phyloP scores from a whole-genome alignment of 2,888 invertebrate genomes.

The Neoaliturus tenellus region DNA sequence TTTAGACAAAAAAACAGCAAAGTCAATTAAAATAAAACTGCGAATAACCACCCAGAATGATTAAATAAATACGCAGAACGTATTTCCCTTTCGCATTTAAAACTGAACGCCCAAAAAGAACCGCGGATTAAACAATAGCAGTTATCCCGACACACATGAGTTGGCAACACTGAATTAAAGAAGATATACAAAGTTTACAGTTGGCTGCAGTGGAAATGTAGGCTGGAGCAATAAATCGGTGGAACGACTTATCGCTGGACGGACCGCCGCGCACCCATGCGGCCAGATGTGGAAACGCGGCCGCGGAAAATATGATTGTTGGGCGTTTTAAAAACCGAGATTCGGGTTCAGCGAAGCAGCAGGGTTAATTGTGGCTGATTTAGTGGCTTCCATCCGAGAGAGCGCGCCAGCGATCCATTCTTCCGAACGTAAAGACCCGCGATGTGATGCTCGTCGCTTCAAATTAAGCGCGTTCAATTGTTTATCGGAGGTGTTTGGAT shows the following conservation, averaged over 20 bases:
- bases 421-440: constrained; percentile 43
- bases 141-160: constrained; percentile 50
- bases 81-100: neutral
- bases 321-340: constrained; percentile 50
- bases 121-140: constrained; percentile 39
- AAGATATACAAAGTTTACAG: constrained; percentile 46
- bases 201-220: constrained; percentile 45
- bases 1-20: too few relatives aligned
- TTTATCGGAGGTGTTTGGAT: constrained; percentile 53
- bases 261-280: constrained; percentile 37
- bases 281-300: constrained; percentile 38
- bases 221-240: constrained; percentile 41
- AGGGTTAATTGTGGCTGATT: constrained; percentile 51
- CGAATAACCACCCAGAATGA: too few relatives aligned
- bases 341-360: constrained; percentile 30
- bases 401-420: constrained; percentile 35
- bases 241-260: constrained; percentile 25
- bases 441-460: constrained; percentile 46
- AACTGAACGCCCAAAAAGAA: constrained; percentile 16
- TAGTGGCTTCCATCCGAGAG: neutral
- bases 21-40: too few relatives aligned
- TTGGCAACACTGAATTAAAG: constrained; percentile 48
- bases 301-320: constrained; percentile 45
- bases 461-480: constrained; percentile 53
- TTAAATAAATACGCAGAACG: neutral